These are phyloP conservation scores for Proterorhinus semilunaris DNA, from an alignment of 2,113 vertebrate genomes.

Conservation along the genomic window DNA sequence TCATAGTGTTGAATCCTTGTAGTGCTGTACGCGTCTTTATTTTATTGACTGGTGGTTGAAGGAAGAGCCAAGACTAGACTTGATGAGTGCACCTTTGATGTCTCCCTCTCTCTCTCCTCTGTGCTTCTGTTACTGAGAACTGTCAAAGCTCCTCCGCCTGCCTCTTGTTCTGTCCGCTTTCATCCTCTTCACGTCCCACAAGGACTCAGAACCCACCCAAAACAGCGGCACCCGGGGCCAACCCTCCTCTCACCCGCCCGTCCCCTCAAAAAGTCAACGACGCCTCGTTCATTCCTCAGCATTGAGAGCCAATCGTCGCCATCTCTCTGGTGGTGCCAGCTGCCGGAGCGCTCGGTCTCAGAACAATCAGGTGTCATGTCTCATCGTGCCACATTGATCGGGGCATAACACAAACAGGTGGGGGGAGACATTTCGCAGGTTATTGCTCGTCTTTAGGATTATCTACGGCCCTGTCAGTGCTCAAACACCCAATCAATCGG, in stretches of 20 bases:
- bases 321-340: conserved; percentile 19
- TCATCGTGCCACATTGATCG: conserved; percentile 23
- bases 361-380: conserved; percentile 17
- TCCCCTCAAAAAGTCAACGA: conserved; percentile 11
- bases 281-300: conserved; percentile 29
- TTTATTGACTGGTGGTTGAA: conserved; percentile 32
- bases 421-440: conserved; percentile 12
- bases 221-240: background rate
- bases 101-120: conserved; percentile 34
- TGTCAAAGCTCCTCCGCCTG: conserved; percentile 43
- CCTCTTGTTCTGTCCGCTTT: conserved; percentile 31
- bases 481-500: conserved; percentile 39
- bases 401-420: conserved; percentile 8
- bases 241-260: conserved; percentile 14
- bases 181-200: conserved; percentile 27
- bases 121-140: conserved; percentile 16
- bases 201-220: conserved; percentile 14
- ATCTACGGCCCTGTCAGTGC: conserved; percentile 26
- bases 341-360: background rate
- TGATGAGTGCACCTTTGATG: conserved; percentile 61
- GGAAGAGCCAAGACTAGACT: conserved; percentile 44
- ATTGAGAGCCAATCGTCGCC: conserved; percentile 38
- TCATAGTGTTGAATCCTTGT: conserved; percentile 9
- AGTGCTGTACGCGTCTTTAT: conserved; percentile 6
- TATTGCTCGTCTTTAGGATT: conserved; percentile 16